Percentiles rank a stretch among this genome's conserved stretches.
These are phyloP conservation scores for Dufourea novaeangliae DNA, from an alignment of 1,140 invertebrate genomes.

Conservation along the genomic window DNA sequence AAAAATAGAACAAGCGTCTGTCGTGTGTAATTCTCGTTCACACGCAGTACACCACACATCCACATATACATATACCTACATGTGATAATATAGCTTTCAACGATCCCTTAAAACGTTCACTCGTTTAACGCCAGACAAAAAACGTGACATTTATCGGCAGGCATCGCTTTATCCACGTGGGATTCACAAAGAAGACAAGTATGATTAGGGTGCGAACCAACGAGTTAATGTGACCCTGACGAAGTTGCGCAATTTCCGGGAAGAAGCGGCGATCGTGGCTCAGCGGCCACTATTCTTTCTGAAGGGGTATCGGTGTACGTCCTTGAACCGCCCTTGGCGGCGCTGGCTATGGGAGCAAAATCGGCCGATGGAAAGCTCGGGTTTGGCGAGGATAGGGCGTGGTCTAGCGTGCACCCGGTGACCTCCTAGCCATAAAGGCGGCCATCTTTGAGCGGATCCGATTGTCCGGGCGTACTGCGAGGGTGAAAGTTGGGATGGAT, in stretches of 20 bases:
- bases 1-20: too few relatives aligned
- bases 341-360: conserved; percentile 27
- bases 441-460: conserved; percentile 72
- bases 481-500: conserved; percentile 63
- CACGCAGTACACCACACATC: too few relatives aligned
- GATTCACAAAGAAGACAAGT: too few relatives aligned
- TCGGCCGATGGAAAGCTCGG: conserved; percentile 30
- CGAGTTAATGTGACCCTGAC: not conserved
- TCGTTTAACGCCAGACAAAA: too few relatives aligned
- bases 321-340: conserved; percentile 73
- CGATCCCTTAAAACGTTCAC: too few relatives aligned
- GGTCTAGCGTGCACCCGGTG: conserved; percentile 75
- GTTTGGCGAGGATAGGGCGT: conserved; percentile 71
- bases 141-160: too few relatives aligned
- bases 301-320: conserved; percentile 45
- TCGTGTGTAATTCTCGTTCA: too few relatives aligned
- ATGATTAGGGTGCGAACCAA: too few relatives aligned
- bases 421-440: conserved; percentile 57
- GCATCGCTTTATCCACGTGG: too few relatives aligned
- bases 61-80: too few relatives aligned
- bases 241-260: conserved; percentile 57
- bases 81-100: too few relatives aligned
- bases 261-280: conserved; percentile 42
- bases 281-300: conserved; percentile 6
- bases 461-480: conserved; percentile 59